Conservation (phyloP, 2,888 invertebrate species). For the Psylliodes chrysocephalus region DNA sequence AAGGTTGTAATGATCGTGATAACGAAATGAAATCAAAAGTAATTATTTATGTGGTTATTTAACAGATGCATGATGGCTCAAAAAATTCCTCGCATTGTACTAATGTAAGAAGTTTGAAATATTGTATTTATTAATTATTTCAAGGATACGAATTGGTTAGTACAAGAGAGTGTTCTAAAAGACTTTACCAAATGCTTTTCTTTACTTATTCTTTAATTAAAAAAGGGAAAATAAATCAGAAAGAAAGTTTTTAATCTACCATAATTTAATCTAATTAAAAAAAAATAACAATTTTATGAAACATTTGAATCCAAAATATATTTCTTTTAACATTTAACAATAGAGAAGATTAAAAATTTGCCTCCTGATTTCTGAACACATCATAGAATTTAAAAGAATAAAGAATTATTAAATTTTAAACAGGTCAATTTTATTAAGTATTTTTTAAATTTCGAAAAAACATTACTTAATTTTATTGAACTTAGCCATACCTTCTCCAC, state of each 20-base stretch:
- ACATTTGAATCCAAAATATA: conserved; percentile 2
- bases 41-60: too few species aligned
- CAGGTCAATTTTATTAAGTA: conserved; percentile 36
- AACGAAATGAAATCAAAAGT: too few species aligned
- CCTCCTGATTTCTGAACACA: conserved; percentile 64
- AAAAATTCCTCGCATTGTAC: too few species aligned
- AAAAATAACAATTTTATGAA: too few species aligned
- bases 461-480: conserved; percentile 22
- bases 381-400: conserved; percentile 34
- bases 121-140: too few species aligned
- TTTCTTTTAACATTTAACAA: conserved; percentile 48
- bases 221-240: conserved; percentile 52
- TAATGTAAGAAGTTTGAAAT: too few species aligned
- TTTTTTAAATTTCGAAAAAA: conserved; percentile 53
- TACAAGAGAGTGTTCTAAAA: conserved; percentile 46
- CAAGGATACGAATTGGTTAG: conserved; percentile 4
- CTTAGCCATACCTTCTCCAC: conserved; percentile 89
- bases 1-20: too few species aligned
- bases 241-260: conserved; percentile 46
- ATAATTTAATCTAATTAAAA: neutral
- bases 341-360: conserved; percentile 52
- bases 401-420: conserved; percentile 43
- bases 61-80: too few species aligned
- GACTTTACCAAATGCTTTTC: conserved; percentile 54
- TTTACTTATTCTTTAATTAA: neutral